Base-by-base conservation (phyloP, 2,113 vertebrate genomes). In the Spermophilus dauricus region DNA sequence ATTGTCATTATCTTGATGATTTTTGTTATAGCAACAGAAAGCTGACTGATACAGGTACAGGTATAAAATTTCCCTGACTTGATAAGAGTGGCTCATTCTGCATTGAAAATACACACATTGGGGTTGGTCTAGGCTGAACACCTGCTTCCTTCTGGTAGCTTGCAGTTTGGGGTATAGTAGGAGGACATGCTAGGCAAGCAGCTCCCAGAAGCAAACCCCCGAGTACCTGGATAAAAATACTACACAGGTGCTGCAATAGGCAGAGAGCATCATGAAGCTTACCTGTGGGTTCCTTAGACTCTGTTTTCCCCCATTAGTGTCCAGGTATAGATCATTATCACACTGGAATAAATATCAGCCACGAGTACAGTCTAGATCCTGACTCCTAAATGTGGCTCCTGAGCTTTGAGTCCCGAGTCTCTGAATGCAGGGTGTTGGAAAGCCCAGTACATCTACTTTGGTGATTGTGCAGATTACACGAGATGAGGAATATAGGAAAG, bases 201-300 rank as follows among this genome's bases (percentile, higher is more conserved):
- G 48, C n/a, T n/a, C 9, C 16, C 24, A 58, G 0, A 5, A 67
- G 45, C 24, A 5, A n/a, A 48, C 34, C 34, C 14, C 42, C 67
- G 10, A 58, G 34, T 37, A 22, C n/a, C 28, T 51, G 28, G 22
- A 73, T 1, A 10, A 37, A 93, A 83, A 32, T 26, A 30, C 16
- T 53, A 13, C 3, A 53, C 2, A 12, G 1, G 0, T 70, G 4
- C 51, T 87, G 8, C 5, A 7, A 7, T 45, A 45, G 42, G 42
- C 8, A 39, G 11, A 28, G 7, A 63, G 1, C 28, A 10, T 51
- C 58, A 73, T 34, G 48, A 90, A 69, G 18, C 39, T 12, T 48
- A 28, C 28, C 22, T 6, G 11, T 67, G 53, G 12, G 24, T 83
- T 87, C 24, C 67, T 14, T 8, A 53, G 56, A 83, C 5, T 48